Evolutionary conservation across 1,140 invertebrate genomes (phyloP).

Genomic region (Coptotermes formosanus): DNA sequence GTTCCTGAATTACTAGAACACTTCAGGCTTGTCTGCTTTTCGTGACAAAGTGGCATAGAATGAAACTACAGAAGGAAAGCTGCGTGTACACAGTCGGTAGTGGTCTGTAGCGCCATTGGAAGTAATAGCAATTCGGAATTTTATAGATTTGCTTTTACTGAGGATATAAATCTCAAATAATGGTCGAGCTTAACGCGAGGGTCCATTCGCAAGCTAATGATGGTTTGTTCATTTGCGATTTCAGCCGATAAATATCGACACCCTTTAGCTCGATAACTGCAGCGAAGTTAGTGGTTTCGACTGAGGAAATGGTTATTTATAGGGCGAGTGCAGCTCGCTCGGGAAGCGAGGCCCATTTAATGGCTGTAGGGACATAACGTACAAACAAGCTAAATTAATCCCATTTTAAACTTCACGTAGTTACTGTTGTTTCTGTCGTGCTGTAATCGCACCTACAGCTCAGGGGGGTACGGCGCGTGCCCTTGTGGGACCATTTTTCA

Average conservation of each 20-base stretch:
- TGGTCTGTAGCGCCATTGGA: not conserved
- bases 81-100: too few species aligned
- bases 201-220: not conserved
- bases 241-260: not conserved
- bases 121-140: not conserved
- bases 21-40: not conserved
- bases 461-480: not conserved
- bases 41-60: not conserved
- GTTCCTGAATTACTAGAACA: not conserved
- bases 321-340: not conserved
- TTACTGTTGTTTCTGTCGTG: not conserved
- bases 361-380: not conserved
- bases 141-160: not conserved
- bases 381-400: constrained; percentile 14
- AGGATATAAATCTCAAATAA: not conserved
- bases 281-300: not conserved
- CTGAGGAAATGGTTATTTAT: not conserved
- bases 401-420: constrained; percentile 1
- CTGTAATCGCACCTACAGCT: not conserved
- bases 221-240: not conserved
- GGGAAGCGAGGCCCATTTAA: not conserved
- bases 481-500: not conserved
- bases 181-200: not conserved
- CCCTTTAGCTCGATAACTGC: not conserved
- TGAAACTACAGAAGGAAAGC: not conserved